Base-by-base conservation (phyloP, 2,113 vertebrate species). In the Urocynchramus pylzowi region DNA sequence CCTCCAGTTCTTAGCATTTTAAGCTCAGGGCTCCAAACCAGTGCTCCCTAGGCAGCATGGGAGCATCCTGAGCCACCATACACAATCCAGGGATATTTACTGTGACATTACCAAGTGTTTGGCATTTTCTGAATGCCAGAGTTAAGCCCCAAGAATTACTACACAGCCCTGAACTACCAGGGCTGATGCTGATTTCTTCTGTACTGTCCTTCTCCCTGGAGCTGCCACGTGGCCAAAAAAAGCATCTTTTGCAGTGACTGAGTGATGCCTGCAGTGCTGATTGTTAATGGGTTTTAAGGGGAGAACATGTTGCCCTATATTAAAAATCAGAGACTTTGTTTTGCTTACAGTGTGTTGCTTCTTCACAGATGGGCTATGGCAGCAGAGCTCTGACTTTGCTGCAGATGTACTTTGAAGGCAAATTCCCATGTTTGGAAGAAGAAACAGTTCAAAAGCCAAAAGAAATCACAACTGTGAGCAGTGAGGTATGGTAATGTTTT, bases 331-430 rank as follows among this genome's bases (percentile, higher is more conserved):
- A 19, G 49, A 7, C 2, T 22, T 65, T 3, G 9, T 37, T 81
- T 41, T 75, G 35, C 70, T 92, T 21, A 84, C 5, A 11, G 5
- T 45, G 11, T 45, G 6, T 35, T 92, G 22, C 37, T 82, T 3
- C 53, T 63, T 75, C 65, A 57, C 93, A 99, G 99, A 99, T 99
- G 99, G 99, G 99, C 59, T 99, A 99, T 1, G 99, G 99, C 85
- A 99, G 98, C 94, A 98, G 99, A 74, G 99, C 99, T 30, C 94
- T 99, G 88, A 97, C 98, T 80, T 97, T 99, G 95, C 97, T 99
- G 79, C 99, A 99, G 98, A 98, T 99, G 98, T 99, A 99, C 95
- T 99, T 99, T 0, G 99, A 99, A 96, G 99, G 99, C 87, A 98
- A 98, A 94, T 99, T 99, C 93, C 98, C 99, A 9, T 98, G 98